Conservation (phyloP, 1,140 invertebrate species). For the Metaphire vulgaris region DNA sequence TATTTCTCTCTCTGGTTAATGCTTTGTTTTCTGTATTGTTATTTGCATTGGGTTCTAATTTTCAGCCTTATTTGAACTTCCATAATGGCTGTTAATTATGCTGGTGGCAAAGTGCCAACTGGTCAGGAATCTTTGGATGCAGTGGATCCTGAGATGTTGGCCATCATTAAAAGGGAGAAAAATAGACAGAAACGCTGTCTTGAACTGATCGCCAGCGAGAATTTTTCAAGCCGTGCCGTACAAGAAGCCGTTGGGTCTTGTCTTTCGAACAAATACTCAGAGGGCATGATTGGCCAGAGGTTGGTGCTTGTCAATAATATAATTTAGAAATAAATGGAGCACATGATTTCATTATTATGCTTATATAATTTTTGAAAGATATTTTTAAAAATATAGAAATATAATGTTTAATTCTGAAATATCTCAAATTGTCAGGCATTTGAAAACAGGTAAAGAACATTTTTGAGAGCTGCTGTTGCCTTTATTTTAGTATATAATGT, state of each 20-base stretch:
- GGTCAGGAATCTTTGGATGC: slow-evolving; percentile 42
- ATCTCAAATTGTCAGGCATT: background rate
- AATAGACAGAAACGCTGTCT: slow-evolving; percentile 73
- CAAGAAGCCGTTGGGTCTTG: slow-evolving; percentile 84
- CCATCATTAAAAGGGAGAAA: slow-evolving; percentile 79
- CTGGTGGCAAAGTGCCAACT: too few species aligned
- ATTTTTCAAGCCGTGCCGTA: slow-evolving; percentile 89
- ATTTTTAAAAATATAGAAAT: too few species aligned
- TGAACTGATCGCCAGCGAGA: slow-evolving; percentile 65
- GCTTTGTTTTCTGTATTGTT: too few species aligned
- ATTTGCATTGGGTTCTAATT: too few species aligned
- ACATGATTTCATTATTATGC: too few species aligned
- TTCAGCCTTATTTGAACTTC: too few species aligned
- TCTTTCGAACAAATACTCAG: slow-evolving; percentile 95
- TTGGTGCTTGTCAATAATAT: slow-evolving; percentile 24
- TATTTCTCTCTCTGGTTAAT: too few species aligned
- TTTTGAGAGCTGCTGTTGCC: background rate
- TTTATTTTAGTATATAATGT: too few species aligned
- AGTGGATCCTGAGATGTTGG: slow-evolving; percentile 76
- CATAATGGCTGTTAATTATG: too few species aligned
- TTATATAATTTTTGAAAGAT: background rate
- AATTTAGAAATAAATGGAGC: background rate
- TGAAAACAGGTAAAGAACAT: background rate
- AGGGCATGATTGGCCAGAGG: slow-evolving; percentile 68
- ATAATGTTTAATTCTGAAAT: background rate